Conservation (phyloP, 2,113 vertebrate genomes). For the Plecturocebus donacophilus region DNA sequence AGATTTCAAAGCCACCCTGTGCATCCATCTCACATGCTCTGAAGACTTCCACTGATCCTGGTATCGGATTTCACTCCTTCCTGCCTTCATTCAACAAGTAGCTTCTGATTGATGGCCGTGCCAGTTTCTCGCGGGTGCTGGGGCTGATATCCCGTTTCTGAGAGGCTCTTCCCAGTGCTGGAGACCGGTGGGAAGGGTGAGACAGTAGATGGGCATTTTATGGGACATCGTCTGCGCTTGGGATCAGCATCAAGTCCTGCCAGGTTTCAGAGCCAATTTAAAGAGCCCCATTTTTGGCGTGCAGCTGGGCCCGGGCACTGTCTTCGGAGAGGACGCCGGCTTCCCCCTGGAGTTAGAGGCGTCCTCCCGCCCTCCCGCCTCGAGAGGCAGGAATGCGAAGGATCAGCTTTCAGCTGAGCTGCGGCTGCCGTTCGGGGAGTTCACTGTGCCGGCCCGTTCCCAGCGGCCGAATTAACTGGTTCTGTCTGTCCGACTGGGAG, state of each 20-base stretch:
- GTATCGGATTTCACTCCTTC: background rate
- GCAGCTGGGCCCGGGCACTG: slow-evolving; percentile 38
- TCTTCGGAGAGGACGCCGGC: slow-evolving; percentile 42
- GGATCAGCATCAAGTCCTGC: background rate
- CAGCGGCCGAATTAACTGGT: slow-evolving; percentile 72
- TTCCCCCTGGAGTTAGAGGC: slow-evolving; percentile 66
- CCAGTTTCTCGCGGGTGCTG: background rate
- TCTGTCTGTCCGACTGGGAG: slow-evolving; percentile 76
- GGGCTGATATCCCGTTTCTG: background rate
- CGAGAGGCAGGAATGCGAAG: slow-evolving; percentile 72
- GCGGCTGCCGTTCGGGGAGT: slow-evolving; percentile 64
- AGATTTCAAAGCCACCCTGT: background rate
- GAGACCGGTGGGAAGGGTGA: background rate
- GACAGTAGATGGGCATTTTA: background rate
- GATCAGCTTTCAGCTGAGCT: slow-evolving; percentile 75
- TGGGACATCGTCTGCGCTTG: background rate
- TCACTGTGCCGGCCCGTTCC: slow-evolving; percentile 62
- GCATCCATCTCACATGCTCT: background rate
- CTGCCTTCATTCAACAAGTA: background rate
- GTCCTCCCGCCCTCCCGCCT: slow-evolving; percentile 64
- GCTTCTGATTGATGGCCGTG: background rate
- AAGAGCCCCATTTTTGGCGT: background rate
- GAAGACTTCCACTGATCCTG: background rate
- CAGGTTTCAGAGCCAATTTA: background rate
- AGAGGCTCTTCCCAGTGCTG: background rate